A percentile compares a stretch with the other conserved stretches of the same genome.
Evolutionary conservation across 2,888 invertebrate species (phyloP).

Genomic region (Phorcus lineatus): DNA sequence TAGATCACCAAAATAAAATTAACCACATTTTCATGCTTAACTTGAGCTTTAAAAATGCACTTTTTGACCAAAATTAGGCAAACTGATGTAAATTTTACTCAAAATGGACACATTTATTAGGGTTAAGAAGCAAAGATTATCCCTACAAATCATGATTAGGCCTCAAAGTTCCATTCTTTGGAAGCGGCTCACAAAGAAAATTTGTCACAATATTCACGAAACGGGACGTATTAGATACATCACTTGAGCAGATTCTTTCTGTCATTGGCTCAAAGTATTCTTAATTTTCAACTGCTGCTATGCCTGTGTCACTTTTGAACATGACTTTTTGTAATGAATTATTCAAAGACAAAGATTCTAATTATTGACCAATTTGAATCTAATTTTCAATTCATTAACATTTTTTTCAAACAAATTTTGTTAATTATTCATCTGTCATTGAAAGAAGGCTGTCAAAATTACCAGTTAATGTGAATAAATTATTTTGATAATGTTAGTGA

Average conservation of each 20-base stretch:
- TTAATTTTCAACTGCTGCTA: too few species aligned
- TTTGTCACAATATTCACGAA: neutral
- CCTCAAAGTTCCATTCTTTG: neutral
- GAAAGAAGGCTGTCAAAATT: too few species aligned
- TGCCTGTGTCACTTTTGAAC: too few species aligned
- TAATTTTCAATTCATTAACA: too few species aligned
- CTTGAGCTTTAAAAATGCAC: conserved; percentile 1
- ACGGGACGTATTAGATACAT: neutral
- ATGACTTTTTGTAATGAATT: too few species aligned
- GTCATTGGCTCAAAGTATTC: too few species aligned
- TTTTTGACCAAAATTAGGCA: neutral
- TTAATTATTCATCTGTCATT: too few species aligned
- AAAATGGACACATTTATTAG: conserved; percentile 4
- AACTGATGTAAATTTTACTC: neutral
- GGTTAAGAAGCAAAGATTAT: conserved; percentile 4
- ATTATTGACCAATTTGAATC: too few species aligned
- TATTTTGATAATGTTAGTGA: too few species aligned
- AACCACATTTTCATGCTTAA: conserved; percentile 15
- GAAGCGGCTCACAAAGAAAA: neutral
- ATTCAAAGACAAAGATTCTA: too few species aligned
- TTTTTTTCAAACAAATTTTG: too few species aligned
- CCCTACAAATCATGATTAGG: neutral
- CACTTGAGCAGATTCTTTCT: neutral
- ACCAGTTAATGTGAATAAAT: too few species aligned
- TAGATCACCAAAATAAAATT: neutral